Evolutionary conservation across 1,140 invertebrate species (phyloP).

Genomic region (Aporrectodea caliginosa): DNA sequence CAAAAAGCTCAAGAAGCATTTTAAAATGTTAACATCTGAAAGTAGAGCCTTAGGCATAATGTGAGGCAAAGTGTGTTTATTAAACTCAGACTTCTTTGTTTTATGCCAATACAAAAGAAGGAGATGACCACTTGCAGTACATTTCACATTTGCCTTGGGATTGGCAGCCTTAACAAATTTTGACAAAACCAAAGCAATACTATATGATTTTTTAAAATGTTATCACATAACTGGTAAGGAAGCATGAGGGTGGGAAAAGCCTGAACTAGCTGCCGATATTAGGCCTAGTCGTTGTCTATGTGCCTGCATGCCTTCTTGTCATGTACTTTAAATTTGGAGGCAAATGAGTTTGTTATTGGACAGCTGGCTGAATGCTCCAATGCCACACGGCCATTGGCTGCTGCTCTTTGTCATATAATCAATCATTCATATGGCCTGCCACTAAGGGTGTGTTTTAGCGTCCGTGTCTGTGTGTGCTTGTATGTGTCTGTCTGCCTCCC

Average conservation of each 20-base stretch:
- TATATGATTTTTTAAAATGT: too few species aligned
- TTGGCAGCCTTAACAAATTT: not conserved
- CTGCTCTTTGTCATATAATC: not conserved
- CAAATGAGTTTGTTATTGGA: constrained; percentile 3
- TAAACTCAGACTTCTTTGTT: too few species aligned
- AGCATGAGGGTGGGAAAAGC: too few species aligned
- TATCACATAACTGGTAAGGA: too few species aligned
- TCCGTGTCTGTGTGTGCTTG: too few species aligned
- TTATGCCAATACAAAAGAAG: too few species aligned
- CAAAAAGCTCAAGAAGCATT: too few species aligned
- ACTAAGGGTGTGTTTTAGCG: too few species aligned
- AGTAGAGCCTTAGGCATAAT: too few species aligned
- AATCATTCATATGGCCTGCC: not conserved
- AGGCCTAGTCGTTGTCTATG: not conserved
- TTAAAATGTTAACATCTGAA: too few species aligned
- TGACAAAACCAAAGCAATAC: not conserved
- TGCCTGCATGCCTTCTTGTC: not conserved
- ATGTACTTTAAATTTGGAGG: not conserved
- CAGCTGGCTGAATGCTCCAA: not conserved
- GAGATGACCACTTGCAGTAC: too few species aligned
- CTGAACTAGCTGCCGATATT: not conserved
- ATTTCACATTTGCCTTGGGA: not conserved
- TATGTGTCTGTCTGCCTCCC: not conserved
- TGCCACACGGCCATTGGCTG: not conserved
- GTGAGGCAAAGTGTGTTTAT: too few species aligned